Evolutionary conservation across 2,113 vertebrate genomes (phyloP).

Genomic region (Noturus placidus): DNA sequence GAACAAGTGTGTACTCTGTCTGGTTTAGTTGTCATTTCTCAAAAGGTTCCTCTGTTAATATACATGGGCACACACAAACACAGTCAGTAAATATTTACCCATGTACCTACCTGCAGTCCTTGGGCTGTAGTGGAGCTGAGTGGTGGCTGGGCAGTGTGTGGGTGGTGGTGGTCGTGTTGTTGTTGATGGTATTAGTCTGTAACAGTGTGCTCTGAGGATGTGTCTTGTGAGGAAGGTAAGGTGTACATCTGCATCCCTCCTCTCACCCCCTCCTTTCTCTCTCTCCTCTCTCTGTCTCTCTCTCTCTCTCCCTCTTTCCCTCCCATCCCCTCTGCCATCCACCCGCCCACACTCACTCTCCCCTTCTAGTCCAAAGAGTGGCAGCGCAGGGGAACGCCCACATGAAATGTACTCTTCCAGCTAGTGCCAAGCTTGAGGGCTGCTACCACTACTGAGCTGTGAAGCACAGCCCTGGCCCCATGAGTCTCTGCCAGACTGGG

Average conservation of each 20-base stretch:
- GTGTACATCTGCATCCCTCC: slow-evolving; percentile 75
- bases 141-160: slow-evolving; percentile 58
- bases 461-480: slow-evolving; percentile 49
- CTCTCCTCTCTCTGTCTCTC: slow-evolving; percentile 46
- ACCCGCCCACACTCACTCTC: slow-evolving; percentile 35
- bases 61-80: slow-evolving; percentile 43
- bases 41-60: slow-evolving; percentile 41
- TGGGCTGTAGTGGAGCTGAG: slow-evolving; percentile 67
- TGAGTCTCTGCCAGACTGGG: slow-evolving; percentile 53
- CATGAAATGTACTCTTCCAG: slow-evolving; percentile 47
- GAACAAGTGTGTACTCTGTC: slow-evolving; percentile 57
- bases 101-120: slow-evolving; percentile 76
- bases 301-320: slow-evolving; percentile 57
- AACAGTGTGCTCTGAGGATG: slow-evolving; percentile 65
- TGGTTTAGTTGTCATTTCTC: slow-evolving; percentile 35
- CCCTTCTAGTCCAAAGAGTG: slow-evolving; percentile 50
- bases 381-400: slow-evolving; percentile 58
- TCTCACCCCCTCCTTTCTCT: slow-evolving; percentile 44
- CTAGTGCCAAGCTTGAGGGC: slow-evolving; percentile 52
- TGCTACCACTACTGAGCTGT: slow-evolving; percentile 47
- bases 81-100: slow-evolving; percentile 62
- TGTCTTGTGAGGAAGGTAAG: slow-evolving; percentile 72
- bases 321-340: slow-evolving; percentile 27
- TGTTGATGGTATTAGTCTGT: slow-evolving; percentile 57
- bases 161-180: slow-evolving; percentile 56